Percentiles rank a stretch among this genome's conserved stretches.
Conservation (phyloP, 2,797 vertebrate genomes). For the Nannoperca australis region DNA sequence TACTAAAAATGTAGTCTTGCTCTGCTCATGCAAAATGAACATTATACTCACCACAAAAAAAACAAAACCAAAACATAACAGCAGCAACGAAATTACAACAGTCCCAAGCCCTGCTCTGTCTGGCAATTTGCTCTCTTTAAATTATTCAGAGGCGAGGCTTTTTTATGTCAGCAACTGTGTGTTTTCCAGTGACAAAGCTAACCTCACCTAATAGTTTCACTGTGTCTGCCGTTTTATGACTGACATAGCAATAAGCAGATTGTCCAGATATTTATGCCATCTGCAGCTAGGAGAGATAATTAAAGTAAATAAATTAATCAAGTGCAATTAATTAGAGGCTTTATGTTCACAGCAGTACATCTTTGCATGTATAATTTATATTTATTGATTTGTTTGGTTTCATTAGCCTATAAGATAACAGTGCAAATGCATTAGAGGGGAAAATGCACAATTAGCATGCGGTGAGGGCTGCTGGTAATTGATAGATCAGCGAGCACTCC, state of each 20-base stretch:
- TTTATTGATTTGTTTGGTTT: constrained; percentile 99
- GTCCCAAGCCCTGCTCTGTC: constrained; percentile 87
- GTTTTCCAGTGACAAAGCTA: constrained; percentile 89
- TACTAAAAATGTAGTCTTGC: constrained; percentile 61
- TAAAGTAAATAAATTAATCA: constrained; percentile 99
- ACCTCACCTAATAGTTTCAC: constrained; percentile 94
- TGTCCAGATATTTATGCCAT: constrained; percentile 99
- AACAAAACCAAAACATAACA: constrained; percentile 54
- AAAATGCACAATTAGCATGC: constrained; percentile 99
- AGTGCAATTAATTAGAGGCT: constrained; percentile 99
- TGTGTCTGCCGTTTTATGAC: constrained; percentile 98
- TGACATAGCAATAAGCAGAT: constrained; percentile 99
- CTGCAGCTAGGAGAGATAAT: constrained; percentile 99
- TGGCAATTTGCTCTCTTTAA: constrained; percentile 91
- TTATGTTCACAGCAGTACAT: constrained; percentile 99
- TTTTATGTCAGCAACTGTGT: constrained; percentile 86
- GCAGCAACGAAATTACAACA: constrained; percentile 75
- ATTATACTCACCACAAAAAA: constrained; percentile 74
- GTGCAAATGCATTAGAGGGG: constrained; percentile 99
- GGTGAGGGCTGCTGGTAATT: constrained; percentile 93
- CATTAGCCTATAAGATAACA: constrained; percentile 99
- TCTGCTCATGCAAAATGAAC: constrained; percentile 64
- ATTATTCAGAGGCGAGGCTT: constrained; percentile 91
- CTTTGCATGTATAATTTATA: constrained; percentile 99
- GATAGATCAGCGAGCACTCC: constrained; percentile 97